Evolutionary conservation across 1,140 invertebrate species (phyloP).

Genomic region (Teleogryllus occipitalis): DNA sequence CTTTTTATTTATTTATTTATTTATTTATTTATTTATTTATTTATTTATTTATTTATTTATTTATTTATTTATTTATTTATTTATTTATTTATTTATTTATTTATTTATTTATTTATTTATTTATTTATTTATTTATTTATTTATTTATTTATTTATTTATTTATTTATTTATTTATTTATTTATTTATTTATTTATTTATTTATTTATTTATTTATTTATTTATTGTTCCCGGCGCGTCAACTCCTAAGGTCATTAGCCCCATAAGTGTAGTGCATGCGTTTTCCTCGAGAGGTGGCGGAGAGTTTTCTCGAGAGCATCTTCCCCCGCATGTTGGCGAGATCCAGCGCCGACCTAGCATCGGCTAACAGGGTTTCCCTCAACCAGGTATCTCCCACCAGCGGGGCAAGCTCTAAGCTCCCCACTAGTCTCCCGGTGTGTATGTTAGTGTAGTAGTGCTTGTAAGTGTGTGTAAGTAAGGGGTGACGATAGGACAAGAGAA

Average conservation of each 20-base stretch:
- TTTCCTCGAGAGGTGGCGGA: too few species aligned
- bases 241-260: background rate
- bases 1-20: constrained; percentile 15
- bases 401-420: too few species aligned
- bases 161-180: background rate
- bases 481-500: too few species aligned
- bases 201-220: background rate
- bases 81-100: background rate
- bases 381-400: too few species aligned
- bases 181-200: background rate
- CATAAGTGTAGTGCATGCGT: too few species aligned
- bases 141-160: background rate
- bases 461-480: too few species aligned
- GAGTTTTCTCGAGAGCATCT: too few species aligned
- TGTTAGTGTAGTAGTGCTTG: too few species aligned
- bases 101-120: background rate
- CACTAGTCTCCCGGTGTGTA: too few species aligned
- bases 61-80: background rate
- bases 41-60: background rate
- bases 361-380: too few species aligned
- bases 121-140: background rate
- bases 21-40: background rate
- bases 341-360: too few species aligned
- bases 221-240: background rate
- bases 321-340: too few species aligned